These are phyloP conservation scores for Ladona fulva DNA, from an alignment of 1,140 invertebrate genomes.

Conservation along the genomic window DNA sequence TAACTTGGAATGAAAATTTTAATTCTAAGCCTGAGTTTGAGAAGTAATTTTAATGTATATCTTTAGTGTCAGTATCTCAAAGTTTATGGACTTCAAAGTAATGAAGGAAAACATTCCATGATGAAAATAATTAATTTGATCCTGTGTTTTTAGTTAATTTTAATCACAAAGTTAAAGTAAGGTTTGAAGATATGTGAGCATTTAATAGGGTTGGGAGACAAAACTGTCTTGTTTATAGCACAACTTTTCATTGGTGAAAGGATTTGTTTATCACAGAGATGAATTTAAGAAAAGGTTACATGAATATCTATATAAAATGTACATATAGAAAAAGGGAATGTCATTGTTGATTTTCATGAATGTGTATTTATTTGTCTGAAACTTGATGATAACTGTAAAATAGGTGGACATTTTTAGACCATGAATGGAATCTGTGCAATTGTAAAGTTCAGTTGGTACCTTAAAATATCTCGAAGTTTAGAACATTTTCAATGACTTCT, in stretches of 20 bases:
- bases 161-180: neutral
- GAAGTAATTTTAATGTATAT: no score
- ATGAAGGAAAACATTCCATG: neutral
- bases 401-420: neutral
- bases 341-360: neutral
- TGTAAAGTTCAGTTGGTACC: neutral
- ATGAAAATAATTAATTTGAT: neutral
- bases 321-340: neutral
- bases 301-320: neutral
- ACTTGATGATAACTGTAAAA: neutral
- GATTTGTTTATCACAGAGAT: neutral
- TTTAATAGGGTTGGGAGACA: neutral
- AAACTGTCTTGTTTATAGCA: neutral
- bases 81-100: no score
- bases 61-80: no score
- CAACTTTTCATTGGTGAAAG: neutral
- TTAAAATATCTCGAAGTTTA: neutral
- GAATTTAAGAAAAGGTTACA: neutral
- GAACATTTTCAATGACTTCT: neutral
- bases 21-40: no score
- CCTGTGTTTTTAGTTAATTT: neutral
- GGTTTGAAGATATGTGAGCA: neutral
- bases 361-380: neutral
- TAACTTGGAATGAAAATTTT: no score
- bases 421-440: neutral